Evolutionary conservation across 2,113 vertebrate genomes (phyloP).

Genomic region (Albula glossodonta): DNA sequence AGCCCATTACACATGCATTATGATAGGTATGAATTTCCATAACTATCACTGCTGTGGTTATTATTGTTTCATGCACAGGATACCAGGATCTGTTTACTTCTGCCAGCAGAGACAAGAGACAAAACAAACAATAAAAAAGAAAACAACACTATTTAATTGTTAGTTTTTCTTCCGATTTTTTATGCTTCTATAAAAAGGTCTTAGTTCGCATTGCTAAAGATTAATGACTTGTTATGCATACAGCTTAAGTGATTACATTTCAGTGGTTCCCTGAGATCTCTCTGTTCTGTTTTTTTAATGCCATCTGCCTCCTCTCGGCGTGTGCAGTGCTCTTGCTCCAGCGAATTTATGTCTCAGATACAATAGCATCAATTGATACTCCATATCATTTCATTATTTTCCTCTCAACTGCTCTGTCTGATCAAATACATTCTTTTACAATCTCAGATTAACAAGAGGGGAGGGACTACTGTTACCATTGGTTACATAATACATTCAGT

Average conservation of each 20-base stretch:
- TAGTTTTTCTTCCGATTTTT: not conserved
- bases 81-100: not conserved
- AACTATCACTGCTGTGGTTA: slow-evolving; percentile 3
- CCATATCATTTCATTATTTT: slow-evolving; percentile 4
- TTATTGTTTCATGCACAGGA: not conserved
- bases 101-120: not conserved
- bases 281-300: not conserved
- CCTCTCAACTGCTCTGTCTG: not conserved
- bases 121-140: not conserved
- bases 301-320: slow-evolving; percentile 6
- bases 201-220: not conserved
- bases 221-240: not conserved
- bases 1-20: not conserved
- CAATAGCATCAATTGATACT: slow-evolving; percentile 1
- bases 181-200: not conserved
- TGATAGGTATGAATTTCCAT: not conserved
- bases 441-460: not conserved
- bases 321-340: not conserved
- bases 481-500: not conserved
- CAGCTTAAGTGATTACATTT: slow-evolving; percentile 7
- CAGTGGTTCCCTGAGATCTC: not conserved
- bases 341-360: not conserved
- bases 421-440: not conserved
- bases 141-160: not conserved
- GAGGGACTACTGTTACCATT: not conserved